Evolutionary conservation across 2,888 invertebrate species (phyloP).

Genomic region (Orthonevra nobilis): DNA sequence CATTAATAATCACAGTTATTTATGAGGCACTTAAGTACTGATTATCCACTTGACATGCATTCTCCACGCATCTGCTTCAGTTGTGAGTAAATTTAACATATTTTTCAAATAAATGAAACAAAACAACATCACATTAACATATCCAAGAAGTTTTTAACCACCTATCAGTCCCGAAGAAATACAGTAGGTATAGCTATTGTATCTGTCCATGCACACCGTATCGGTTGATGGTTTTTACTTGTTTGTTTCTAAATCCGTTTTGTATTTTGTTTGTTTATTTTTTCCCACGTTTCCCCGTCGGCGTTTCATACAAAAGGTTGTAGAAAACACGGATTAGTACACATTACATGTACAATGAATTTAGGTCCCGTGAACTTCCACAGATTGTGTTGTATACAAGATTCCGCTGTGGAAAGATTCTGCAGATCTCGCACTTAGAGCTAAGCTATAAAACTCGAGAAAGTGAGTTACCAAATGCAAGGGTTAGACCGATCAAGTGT

Average conservation of each 20-base stretch:
- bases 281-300: slow-evolving; percentile 53
- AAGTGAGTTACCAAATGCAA: slow-evolving; percentile 30
- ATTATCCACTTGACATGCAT: slow-evolving; percentile 15
- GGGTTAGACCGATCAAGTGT: slow-evolving; percentile 4
- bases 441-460: slow-evolving; percentile 31
- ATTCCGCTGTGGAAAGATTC: slow-evolving; percentile 48
- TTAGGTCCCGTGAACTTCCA: slow-evolving; percentile 17
- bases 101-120: slow-evolving; percentile 69
- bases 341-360: slow-evolving; percentile 34
- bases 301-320: slow-evolving; percentile 30
- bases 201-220: slow-evolving; percentile 47
- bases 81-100: slow-evolving; percentile 58
- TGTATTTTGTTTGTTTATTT: slow-evolving; percentile 36
- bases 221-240: slow-evolving; percentile 28
- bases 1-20: slow-evolving; percentile 55
- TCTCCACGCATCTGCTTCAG: slow-evolving; percentile 9
- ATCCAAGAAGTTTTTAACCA: slow-evolving; percentile 41
- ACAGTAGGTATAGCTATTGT: slow-evolving; percentile 68
- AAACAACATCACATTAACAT: slow-evolving; percentile 59
- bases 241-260: slow-evolving; percentile 4
- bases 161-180: slow-evolving; percentile 33
- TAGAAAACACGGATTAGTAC: slow-evolving; percentile 12
- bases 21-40: slow-evolving; percentile 62
- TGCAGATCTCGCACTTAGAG: slow-evolving; percentile 55
- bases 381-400: slow-evolving; percentile 28